Conservation (phyloP, 2,888 invertebrate species). For the Allygus modestus region DNA sequence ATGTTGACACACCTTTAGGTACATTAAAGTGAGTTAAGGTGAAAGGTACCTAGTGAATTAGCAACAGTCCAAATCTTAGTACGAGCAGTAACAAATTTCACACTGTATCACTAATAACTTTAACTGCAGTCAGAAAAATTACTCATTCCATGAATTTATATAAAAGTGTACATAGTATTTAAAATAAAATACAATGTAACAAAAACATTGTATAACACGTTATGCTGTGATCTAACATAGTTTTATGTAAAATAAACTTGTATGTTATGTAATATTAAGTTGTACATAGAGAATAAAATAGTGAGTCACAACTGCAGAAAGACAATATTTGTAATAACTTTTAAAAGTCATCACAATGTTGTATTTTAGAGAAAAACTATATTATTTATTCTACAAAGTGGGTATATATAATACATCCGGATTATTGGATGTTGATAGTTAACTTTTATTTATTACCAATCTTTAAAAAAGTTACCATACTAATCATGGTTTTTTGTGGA, state of each 20-base stretch:
- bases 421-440: conserved; percentile 30
- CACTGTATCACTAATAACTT: too few relatives aligned
- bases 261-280: conserved; percentile 44
- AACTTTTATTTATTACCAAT: background rate
- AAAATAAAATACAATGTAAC: conserved; percentile 41
- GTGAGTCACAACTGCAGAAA: conserved; percentile 1
- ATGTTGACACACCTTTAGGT: too few relatives aligned
- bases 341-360: background rate
- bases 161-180: conserved; percentile 20
- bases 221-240: conserved; percentile 57
- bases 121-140: background rate
- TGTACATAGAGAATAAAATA: conserved; percentile 29
- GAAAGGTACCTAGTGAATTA: too few relatives aligned
- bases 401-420: background rate
- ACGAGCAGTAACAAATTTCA: too few relatives aligned
- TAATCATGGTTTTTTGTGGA: background rate
- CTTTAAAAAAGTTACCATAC: conserved; percentile 23
- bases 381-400: background rate
- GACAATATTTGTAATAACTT: background rate
- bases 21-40: too few relatives aligned
- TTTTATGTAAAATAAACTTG: conserved; percentile 44
- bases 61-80: too few relatives aligned
- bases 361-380: background rate
- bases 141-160: background rate
- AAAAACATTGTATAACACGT: conserved; percentile 44